Evolutionary conservation across 2,797 vertebrate genomes (phyloP).

Genomic region (Macrochelys suwanniensis): DNA sequence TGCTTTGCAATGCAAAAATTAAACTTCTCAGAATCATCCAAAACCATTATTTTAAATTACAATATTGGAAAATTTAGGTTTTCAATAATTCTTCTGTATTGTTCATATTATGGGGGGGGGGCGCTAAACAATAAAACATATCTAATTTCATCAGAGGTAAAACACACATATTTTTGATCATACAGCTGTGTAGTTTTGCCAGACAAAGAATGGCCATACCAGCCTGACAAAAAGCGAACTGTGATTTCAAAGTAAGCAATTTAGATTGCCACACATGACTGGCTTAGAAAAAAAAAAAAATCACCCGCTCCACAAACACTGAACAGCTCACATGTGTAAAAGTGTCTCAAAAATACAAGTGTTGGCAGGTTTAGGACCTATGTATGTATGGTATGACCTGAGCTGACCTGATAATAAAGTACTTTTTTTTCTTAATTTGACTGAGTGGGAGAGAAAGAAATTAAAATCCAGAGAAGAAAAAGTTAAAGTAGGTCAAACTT

Average conservation of each 20-base stretch:
- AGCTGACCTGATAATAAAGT: not conserved
- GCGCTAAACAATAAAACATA: not conserved
- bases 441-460: not conserved
- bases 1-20: slow-evolving; percentile 13
- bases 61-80: not conserved
- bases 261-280: not conserved
- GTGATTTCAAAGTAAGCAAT: not conserved
- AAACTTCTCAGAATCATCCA: not conserved
- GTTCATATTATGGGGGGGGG: not conserved
- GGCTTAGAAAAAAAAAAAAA: not conserved
- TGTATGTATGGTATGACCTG: slow-evolving; percentile 40
- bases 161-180: not conserved
- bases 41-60: not conserved
- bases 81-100: not conserved
- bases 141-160: not conserved
- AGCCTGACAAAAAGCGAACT: not conserved
- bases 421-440: not conserved
- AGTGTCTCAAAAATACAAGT: slow-evolving; percentile 56
- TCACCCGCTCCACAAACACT: not conserved
- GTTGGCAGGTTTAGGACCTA: slow-evolving; percentile 1
- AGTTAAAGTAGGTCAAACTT: not conserved
- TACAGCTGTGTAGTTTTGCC: not conserved
- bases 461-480: not conserved
- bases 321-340: not conserved
- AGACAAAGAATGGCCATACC: not conserved